Evolutionary conservation across 2,797 vertebrate genomes (phyloP).

Genomic region (Bothrops alternatus): DNA sequence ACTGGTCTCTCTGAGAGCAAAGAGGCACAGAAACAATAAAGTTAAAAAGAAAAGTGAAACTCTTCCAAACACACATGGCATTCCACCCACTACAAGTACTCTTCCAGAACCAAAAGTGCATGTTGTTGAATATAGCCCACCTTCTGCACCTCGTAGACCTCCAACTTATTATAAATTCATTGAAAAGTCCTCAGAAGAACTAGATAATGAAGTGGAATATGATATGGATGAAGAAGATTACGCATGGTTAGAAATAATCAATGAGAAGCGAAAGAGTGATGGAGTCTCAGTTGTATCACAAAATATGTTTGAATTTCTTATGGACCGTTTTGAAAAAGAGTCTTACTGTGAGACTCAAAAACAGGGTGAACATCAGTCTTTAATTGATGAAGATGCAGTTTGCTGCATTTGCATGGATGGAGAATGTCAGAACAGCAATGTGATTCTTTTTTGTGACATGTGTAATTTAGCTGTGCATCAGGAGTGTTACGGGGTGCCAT

Average conservation of each 20-base stretch:
- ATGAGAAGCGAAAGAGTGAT: slow-evolving; percentile 86
- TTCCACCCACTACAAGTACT: slow-evolving; percentile 70
- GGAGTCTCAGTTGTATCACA: slow-evolving; percentile 88
- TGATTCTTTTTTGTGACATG: slow-evolving; percentile 92
- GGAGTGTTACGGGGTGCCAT: slow-evolving; percentile 97
- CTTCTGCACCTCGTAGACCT: slow-evolving; percentile 84
- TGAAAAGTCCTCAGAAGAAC: slow-evolving; percentile 92
- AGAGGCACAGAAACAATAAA: slow-evolving; percentile 84
- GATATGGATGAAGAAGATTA: slow-evolving; percentile 99
- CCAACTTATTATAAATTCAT: slow-evolving; percentile 84
- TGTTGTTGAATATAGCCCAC: slow-evolving; percentile 91
- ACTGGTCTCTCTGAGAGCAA: slow-evolving; percentile 81
- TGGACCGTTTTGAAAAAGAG: slow-evolving; percentile 97
- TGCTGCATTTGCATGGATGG: slow-evolving; percentile 97
- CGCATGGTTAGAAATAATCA: slow-evolving; percentile 93
- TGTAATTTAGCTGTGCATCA: slow-evolving; percentile 97
- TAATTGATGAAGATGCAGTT: slow-evolving; percentile 91
- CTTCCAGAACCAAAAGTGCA: slow-evolving; percentile 92
- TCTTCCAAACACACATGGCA: slow-evolving; percentile 66
- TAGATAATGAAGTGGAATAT: slow-evolving; percentile 94
- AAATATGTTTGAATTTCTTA: slow-evolving; percentile 94
- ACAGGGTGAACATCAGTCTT: slow-evolving; percentile 82
- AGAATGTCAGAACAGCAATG: slow-evolving; percentile 95
- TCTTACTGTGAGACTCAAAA: slow-evolving; percentile 89
- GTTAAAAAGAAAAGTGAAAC: slow-evolving; percentile 85